Evolutionary conservation across 1,140 invertebrate genomes (phyloP).

Genomic region (Grapholita molesta): DNA sequence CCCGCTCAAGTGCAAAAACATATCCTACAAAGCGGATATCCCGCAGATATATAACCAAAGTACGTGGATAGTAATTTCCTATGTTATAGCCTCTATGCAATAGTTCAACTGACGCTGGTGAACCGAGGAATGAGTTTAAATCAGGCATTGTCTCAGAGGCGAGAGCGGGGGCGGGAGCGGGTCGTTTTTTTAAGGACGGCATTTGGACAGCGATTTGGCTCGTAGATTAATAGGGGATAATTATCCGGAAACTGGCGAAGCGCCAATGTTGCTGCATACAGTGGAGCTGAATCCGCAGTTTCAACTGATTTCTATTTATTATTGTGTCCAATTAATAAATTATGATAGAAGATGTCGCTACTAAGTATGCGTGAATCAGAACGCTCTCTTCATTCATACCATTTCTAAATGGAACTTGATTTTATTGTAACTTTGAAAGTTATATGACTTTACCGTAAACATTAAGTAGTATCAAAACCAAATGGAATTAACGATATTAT

Average conservation of each 20-base stretch:
- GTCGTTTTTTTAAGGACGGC: background rate
- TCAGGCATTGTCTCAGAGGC: background rate
- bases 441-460: too few relatives aligned
- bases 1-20: background rate
- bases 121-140: background rate
- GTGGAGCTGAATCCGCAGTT: background rate
- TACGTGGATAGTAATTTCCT: background rate
- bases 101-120: background rate
- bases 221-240: conserved; percentile 40
- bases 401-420: too few relatives aligned
- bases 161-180: background rate
- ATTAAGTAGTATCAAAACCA: too few relatives aligned
- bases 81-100: background rate
- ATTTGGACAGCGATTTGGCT: conserved; percentile 27
- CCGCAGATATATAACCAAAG: background rate
- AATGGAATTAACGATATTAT: too few relatives aligned
- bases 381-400: too few relatives aligned
- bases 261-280: conserved; percentile 19
- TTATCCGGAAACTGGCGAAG: conserved; percentile 30
- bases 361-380: too few relatives aligned
- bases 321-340: background rate
- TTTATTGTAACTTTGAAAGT: too few relatives aligned
- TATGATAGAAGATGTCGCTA: background rate
- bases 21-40: background rate
- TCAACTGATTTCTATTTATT: background rate